Conservation (phyloP, 2,888 invertebrate genomes). For the Pediacus dermestoides region DNA sequence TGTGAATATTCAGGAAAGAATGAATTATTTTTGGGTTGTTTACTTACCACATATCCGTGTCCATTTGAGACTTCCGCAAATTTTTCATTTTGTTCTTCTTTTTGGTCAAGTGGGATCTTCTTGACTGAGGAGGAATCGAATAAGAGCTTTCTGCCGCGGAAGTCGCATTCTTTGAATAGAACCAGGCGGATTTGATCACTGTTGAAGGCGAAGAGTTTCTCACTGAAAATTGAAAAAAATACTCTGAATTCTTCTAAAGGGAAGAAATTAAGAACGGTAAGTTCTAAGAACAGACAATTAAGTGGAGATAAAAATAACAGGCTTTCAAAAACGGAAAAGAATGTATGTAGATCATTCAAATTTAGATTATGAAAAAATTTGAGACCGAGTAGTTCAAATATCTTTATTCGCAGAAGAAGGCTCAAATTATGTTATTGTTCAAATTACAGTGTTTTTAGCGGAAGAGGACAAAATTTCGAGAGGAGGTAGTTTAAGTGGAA, state of each 20-base stretch:
- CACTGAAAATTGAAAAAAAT: conserved; percentile 37
- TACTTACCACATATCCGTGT: conserved; percentile 62
- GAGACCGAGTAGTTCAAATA: background rate
- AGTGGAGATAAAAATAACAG: too few relatives aligned
- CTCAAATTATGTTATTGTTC: too few relatives aligned
- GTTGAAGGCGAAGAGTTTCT: conserved; percentile 61
- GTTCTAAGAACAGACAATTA: too few relatives aligned
- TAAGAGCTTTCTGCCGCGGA: conserved; percentile 72
- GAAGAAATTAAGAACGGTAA: background rate
- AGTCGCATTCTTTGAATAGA: conserved; percentile 82
- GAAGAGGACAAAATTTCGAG: too few relatives aligned
- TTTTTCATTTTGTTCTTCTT: conserved; percentile 29
- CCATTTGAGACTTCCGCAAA: conserved; percentile 64
- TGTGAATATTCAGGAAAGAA: too few relatives aligned
- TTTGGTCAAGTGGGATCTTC: conserved; percentile 42
- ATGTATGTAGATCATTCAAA: background rate
- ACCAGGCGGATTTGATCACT: conserved; percentile 75
- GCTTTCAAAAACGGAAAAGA: background rate
- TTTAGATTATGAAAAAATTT: background rate
- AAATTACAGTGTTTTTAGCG: too few relatives aligned
- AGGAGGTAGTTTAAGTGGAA: too few relatives aligned
- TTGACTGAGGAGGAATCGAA: conserved; percentile 75
- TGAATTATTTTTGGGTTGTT: too few relatives aligned
- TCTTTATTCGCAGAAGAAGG: too few relatives aligned
- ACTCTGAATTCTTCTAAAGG: background rate